These are phyloP conservation scores for Aphaenogaster floridana DNA, from an alignment of 1,140 invertebrate species.

Conservation along the genomic window DNA sequence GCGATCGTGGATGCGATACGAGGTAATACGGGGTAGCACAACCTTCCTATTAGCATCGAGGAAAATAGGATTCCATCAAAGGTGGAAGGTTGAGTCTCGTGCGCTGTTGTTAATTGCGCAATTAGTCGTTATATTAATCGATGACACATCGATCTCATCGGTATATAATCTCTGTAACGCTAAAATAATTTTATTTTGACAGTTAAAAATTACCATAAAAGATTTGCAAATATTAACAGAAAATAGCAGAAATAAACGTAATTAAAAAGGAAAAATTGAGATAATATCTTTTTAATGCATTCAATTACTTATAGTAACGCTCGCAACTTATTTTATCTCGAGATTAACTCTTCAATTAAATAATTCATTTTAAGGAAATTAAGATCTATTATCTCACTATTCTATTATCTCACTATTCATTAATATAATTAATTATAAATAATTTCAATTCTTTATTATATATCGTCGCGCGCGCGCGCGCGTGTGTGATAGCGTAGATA, in stretches of 20 bases:
- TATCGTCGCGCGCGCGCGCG: too few species aligned
- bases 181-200: neutral
- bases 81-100: slow-evolving; percentile 15
- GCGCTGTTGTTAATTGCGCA: neutral
- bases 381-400: neutral
- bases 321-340: neutral
- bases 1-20: slow-evolving; percentile 38
- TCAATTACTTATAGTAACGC: neutral
- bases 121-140: slow-evolving; percentile 31
- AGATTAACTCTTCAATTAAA: neutral
- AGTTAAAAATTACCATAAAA: neutral
- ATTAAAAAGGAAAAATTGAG: neutral
- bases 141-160: neutral
- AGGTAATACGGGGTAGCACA: neutral
- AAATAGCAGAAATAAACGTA: neutral
- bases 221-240: neutral
- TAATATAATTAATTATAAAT: neutral
- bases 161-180: neutral
- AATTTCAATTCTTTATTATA: neutral
- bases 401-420: neutral
- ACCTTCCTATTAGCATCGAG: neutral
- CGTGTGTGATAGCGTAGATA: neutral
- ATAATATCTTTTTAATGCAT: neutral
- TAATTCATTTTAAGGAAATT: neutral
- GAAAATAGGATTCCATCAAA: slow-evolving; percentile 37